These are phyloP conservation scores for Trematomus bernacchii DNA, from an alignment of 2,797 vertebrate species.

Conservation along the genomic window DNA sequence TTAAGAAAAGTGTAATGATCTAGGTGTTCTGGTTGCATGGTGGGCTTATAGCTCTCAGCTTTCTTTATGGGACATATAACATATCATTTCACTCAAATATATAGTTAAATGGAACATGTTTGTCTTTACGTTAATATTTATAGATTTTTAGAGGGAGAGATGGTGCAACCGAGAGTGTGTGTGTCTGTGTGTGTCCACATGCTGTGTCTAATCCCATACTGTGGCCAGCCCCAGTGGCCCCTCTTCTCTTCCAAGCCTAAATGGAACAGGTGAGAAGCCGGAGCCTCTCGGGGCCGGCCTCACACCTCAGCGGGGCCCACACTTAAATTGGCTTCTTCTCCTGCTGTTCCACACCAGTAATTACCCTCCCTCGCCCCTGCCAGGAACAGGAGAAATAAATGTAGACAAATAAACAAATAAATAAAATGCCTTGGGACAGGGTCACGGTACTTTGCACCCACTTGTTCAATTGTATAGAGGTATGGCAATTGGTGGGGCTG, in stretches of 20 bases:
- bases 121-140: conserved; percentile 64
- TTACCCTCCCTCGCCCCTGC: conserved; percentile 62
- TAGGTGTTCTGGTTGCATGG: conserved; percentile 34
- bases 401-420: conserved; percentile 78
- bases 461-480: conserved; percentile 39
- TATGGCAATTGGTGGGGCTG: conserved; percentile 30
- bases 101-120: conserved; percentile 51
- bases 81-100: conserved; percentile 47
- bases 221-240: conserved; percentile 55
- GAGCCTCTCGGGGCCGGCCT: conserved; percentile 64
- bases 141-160: conserved; percentile 63
- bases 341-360: conserved; percentile 77
- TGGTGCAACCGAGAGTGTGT: conserved; percentile 32
- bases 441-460: conserved; percentile 61
- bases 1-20: conserved; percentile 29
- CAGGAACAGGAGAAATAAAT: conserved; percentile 64
- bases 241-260: conserved; percentile 65
- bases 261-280: conserved; percentile 75
- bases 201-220: conserved; percentile 74
- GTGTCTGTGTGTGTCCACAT: conserved; percentile 57
- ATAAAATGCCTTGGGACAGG: conserved; percentile 48
- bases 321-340: conserved; percentile 80
- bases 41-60: conserved; percentile 19
- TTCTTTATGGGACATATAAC: conserved; percentile 41
- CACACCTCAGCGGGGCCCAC: conserved; percentile 70